phyloP scores from a whole-genome alignment of 2,113 vertebrate species.

The Chaetorhynchus papuensis region DNA sequence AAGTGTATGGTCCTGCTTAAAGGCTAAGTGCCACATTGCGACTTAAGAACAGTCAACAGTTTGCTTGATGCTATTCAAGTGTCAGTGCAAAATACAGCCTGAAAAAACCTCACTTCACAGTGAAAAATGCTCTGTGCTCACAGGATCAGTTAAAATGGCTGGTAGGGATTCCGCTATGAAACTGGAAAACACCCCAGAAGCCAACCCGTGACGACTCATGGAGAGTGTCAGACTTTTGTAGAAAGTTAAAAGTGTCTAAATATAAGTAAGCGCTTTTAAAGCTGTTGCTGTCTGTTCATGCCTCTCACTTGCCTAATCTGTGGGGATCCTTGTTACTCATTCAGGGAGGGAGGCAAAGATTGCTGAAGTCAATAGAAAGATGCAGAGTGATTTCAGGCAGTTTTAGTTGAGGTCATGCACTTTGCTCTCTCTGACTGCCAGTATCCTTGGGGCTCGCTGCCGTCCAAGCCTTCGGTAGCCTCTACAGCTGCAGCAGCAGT shows the following conservation, averaged over 20 bases:
- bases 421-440: neutral
- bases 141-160: neutral
- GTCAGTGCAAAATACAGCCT: neutral
- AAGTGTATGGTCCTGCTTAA: neutral
- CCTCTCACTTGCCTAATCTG: neutral
- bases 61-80: neutral
- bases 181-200: neutral
- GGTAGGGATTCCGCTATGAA: neutral
- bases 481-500: neutral
- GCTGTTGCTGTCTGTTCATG: neutral
- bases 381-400: neutral
- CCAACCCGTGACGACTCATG: fast-evolving
- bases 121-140: neutral
- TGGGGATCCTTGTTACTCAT: neutral
- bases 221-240: neutral
- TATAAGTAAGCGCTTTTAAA: neutral
- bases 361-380: neutral
- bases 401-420: neutral
- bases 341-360: neutral
- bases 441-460: neutral
- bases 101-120: neutral
- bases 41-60: neutral
- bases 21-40: neutral
- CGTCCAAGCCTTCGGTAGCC: neutral
- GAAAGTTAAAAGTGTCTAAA: neutral